Evolutionary conservation across 2,888 invertebrate species (phyloP).

Genomic region (Octodonta nipae): DNA sequence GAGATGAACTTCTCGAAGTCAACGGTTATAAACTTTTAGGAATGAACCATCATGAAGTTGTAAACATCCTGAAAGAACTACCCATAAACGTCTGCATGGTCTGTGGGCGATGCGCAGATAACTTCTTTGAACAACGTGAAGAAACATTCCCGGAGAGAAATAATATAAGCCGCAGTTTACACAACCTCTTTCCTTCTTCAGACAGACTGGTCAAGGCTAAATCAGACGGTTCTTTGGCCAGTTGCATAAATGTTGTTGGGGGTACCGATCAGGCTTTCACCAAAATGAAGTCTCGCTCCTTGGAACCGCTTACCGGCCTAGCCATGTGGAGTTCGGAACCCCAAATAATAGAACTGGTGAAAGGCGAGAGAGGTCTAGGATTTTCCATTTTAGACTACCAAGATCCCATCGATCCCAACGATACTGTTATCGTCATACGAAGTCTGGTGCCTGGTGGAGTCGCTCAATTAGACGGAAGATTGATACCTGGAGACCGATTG

Average conservation of each 20-base stretch:
- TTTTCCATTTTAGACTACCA: slow-evolving; percentile 94
- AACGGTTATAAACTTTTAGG: slow-evolving; percentile 79
- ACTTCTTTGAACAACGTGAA: slow-evolving; percentile 27
- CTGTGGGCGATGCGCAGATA: slow-evolving; percentile 51
- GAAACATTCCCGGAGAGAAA: slow-evolving; percentile 30
- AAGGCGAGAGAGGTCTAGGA: slow-evolving; percentile 93
- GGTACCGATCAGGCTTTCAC: slow-evolving; percentile 41
- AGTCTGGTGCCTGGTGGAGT: slow-evolving; percentile 97
- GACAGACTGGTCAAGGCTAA: slow-evolving; percentile 77
- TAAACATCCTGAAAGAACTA: slow-evolving; percentile 80
- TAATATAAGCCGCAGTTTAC: slow-evolving; percentile 42
- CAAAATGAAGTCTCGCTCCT: slow-evolving; percentile 70
- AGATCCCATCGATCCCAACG: slow-evolving; percentile 91
- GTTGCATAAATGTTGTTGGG: slow-evolving; percentile 45
- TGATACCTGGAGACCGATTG: slow-evolving; percentile 92
- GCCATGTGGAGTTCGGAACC: slow-evolving; percentile 98
- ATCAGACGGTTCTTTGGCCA: slow-evolving; percentile 75
- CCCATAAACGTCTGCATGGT: slow-evolving; percentile 84
- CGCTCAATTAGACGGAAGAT: slow-evolving; percentile 90
- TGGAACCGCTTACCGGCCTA: slow-evolving; percentile 93
- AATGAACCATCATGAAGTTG: slow-evolving; percentile 89
- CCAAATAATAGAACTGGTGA: slow-evolving; percentile 87
- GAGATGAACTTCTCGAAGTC: slow-evolving; percentile 90
- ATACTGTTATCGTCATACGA: slow-evolving; percentile 94
- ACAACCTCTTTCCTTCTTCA: slow-evolving; percentile 50